phyloP scores from a whole-genome alignment of 2,797 vertebrate species.

The Halcyon chelicuti region DNA sequence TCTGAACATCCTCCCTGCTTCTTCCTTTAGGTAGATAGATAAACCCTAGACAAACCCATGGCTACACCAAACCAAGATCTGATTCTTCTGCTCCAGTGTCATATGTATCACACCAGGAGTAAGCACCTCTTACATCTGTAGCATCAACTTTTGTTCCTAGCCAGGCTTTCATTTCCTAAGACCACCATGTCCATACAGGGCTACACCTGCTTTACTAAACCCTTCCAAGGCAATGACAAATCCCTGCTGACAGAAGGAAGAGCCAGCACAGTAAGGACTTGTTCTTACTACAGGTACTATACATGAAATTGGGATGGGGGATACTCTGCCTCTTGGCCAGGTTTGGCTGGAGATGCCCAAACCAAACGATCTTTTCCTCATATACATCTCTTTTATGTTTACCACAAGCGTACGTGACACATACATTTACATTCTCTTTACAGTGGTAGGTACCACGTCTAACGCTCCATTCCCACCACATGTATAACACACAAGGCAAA shows the following conservation, averaged over 20 bases:
- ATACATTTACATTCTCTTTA: neutral
- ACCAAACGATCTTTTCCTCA: neutral
- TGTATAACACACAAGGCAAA: neutral
- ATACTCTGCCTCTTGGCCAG: neutral
- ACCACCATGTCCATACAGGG: neutral
- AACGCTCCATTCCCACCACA: neutral
- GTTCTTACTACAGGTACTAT: neutral
- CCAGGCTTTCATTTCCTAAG: neutral
- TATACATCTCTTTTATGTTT: neutral
- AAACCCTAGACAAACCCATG: neutral
- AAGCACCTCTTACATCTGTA: neutral
- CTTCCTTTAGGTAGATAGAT: neutral
- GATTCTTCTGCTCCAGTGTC: neutral
- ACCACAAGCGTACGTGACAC: neutral
- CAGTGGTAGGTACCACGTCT: neutral
- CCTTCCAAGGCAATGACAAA: neutral
- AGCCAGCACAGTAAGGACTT: neutral
- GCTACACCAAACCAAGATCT: neutral
- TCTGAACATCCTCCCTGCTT: rapidly evolving
- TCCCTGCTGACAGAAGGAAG: neutral
- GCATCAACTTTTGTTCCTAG: neutral
- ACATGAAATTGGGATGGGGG: neutral
- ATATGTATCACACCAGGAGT: neutral
- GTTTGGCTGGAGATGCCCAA: neutral
- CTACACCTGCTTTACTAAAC: neutral